These are phyloP conservation scores for Drosophila willistoni DNA, from an alignment of 1,140 invertebrate genomes.

Conservation along the genomic window DNA sequence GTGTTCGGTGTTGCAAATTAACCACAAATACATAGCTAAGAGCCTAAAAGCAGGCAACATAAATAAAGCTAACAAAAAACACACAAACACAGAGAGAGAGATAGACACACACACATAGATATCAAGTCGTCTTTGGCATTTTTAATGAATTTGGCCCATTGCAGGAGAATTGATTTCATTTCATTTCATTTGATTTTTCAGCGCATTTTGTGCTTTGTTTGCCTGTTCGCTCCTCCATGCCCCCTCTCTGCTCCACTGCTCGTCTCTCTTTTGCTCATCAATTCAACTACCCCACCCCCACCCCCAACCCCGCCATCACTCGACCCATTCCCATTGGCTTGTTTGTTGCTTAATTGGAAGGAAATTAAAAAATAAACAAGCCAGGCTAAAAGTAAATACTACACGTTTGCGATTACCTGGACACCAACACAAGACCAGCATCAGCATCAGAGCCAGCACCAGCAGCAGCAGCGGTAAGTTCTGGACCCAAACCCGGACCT, in stretches of 20 bases:
- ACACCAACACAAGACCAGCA: slow-evolving; percentile 13
- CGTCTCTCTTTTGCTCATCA: slow-evolving; percentile 3
- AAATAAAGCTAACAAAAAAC: slow-evolving; percentile 1
- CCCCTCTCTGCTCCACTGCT: no score
- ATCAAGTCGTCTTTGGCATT: slow-evolving; percentile 16
- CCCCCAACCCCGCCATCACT: not conserved
- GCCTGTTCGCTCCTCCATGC: slow-evolving; percentile 9
- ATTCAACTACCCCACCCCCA: not conserved
- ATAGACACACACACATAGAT: not conserved
- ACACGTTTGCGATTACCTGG: slow-evolving; percentile 76
- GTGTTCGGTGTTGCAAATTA: slow-evolving; percentile 56
- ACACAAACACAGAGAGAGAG: slow-evolving; percentile 10
- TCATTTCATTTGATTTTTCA: slow-evolving; percentile 50
- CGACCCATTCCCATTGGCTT: slow-evolving; percentile 41
- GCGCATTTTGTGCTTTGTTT: slow-evolving; percentile 41
- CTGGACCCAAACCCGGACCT: not conserved
- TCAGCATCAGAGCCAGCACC: not conserved
- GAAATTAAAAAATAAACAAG: slow-evolving; percentile 81
- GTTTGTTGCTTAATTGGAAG: slow-evolving; percentile 81
- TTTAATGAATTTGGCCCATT: slow-evolving; percentile 71
- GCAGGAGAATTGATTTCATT: slow-evolving; percentile 65
- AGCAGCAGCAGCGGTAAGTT: slow-evolving; percentile 1
- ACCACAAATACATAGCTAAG: slow-evolving; percentile 62
- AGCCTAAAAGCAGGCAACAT: slow-evolving; percentile 25
- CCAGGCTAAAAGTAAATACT: slow-evolving; percentile 76